Percentiles rank a stretch among this genome's conserved stretches.
Conservation (phyloP, 2,113 vertebrate genomes). For the Ochotona curzoniae region DNA sequence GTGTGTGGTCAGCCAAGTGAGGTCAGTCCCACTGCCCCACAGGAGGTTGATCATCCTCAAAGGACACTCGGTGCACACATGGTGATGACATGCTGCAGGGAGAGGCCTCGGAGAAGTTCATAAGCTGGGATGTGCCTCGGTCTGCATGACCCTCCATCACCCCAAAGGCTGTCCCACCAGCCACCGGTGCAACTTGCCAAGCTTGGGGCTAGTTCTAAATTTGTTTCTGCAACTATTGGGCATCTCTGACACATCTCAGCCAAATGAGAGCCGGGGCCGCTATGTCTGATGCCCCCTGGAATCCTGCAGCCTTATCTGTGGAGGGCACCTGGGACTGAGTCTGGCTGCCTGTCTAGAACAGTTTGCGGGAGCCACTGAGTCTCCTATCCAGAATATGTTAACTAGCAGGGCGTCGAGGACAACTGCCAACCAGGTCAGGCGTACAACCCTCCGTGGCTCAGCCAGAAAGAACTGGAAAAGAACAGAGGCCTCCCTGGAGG, state of each 20-base stretch:
- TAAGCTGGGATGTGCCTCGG: background rate
- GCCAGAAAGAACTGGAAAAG: background rate
- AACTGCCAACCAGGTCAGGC: background rate
- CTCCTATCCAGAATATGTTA: background rate
- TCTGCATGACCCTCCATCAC: background rate
- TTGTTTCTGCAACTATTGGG: background rate
- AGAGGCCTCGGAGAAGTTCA: background rate
- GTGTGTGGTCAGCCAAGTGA: background rate
- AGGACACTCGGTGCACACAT: background rate
- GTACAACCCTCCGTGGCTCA: background rate
- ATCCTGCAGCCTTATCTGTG: no score
- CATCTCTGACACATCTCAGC: background rate
- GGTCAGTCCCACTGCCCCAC: no score
- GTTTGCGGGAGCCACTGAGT: background rate
- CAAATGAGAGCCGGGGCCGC: background rate
- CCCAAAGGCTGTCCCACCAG: background rate
- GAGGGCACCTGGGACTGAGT: no score
- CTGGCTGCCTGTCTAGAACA: no score
- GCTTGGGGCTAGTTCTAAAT: rapidly evolving
- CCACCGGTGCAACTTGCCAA: background rate
- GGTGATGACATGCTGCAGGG: rapidly evolving
- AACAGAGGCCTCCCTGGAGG: background rate
- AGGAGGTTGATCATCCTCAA: rapidly evolving
- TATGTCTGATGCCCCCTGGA: background rate
- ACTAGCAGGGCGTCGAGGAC: background rate